Conservation (phyloP, 2,888 invertebrate genomes). For the Drosophila colorata region DNA sequence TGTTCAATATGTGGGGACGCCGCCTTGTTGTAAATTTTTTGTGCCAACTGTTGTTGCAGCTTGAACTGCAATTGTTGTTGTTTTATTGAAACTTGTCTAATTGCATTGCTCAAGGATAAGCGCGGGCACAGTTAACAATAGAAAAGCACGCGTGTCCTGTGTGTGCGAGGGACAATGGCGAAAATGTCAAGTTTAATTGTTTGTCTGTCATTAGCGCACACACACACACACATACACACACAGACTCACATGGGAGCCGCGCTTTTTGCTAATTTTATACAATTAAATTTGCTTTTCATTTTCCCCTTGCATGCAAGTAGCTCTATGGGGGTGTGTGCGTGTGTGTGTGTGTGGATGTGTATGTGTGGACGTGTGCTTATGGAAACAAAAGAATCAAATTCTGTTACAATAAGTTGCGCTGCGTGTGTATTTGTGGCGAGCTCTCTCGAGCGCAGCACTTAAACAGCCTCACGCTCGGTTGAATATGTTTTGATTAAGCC, state of each 20-base stretch:
- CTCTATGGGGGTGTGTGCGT: background rate
- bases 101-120: slow-evolving; percentile 71
- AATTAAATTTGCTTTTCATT: slow-evolving; percentile 73
- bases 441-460: slow-evolving; percentile 77
- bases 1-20: slow-evolving; percentile 46
- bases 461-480: slow-evolving; percentile 78
- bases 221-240: slow-evolving; percentile 1
- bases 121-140: slow-evolving; percentile 36
- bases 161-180: slow-evolving; percentile 55
- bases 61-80: slow-evolving; percentile 25
- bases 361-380: slow-evolving; percentile 28
- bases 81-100: slow-evolving; percentile 57
- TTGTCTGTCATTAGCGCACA: slow-evolving; percentile 70
- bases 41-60: slow-evolving; percentile 28
- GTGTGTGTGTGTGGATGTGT: slow-evolving; percentile 20
- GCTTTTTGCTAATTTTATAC: slow-evolving; percentile 68
- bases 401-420: slow-evolving; percentile 74
- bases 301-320: slow-evolving; percentile 25
- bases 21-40: slow-evolving; percentile 45
- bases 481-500: slow-evolving; percentile 79
- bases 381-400: slow-evolving; percentile 74
- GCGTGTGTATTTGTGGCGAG: slow-evolving; percentile 70
- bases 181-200: slow-evolving; percentile 77
- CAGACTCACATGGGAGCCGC: slow-evolving; percentile 35
- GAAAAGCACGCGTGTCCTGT: slow-evolving; percentile 14